phyloP scores from a whole-genome alignment of 2,888 invertebrate species.

The Drosophila anomalata region DNA sequence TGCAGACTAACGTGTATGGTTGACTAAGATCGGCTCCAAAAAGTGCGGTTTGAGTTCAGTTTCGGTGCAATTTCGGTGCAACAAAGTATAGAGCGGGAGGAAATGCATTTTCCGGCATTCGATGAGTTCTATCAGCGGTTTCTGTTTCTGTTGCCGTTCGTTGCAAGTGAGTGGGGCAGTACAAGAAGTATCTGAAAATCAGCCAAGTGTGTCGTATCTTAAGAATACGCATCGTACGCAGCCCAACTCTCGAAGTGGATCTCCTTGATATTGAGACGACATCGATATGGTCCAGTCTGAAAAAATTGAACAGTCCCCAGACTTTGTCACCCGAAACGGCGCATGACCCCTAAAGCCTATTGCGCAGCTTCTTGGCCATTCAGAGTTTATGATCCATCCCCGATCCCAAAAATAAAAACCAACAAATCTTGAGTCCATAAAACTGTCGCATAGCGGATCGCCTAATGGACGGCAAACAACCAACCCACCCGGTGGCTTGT shows the following conservation, averaged over 20 bases:
- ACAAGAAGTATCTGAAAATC: conserved; percentile 49
- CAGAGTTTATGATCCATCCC: conserved; percentile 66
- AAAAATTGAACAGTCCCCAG: conserved; percentile 3
- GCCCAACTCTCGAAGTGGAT: conserved; percentile 5
- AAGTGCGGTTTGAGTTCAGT: conserved; percentile 1
- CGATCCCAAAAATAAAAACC: conserved; percentile 2
- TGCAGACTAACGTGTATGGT: conserved; percentile 50
- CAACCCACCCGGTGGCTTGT: conserved; percentile 44
- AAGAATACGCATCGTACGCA: conserved; percentile 16
- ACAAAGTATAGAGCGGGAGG: conserved; percentile 14
- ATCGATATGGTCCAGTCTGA: background rate
- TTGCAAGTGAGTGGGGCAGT: conserved; percentile 55
- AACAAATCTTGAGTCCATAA: conserved; percentile 42
- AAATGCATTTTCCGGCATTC: conserved; percentile 70
- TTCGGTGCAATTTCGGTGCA: background rate
- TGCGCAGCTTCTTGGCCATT: conserved; percentile 19
- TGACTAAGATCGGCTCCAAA: conserved; percentile 13
- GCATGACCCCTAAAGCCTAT: conserved; percentile 29
- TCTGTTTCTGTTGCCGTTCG: conserved; percentile 65
- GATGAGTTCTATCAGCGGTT: conserved; percentile 67
- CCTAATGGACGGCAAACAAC: conserved; percentile 68
- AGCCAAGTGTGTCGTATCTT: conserved; percentile 65
- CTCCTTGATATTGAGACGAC: conserved; percentile 36
- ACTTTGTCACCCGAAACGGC: conserved; percentile 38
- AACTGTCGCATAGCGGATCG: conserved; percentile 52